A percentile compares a stretch with the other conserved stretches of the same genome.
These are phyloP conservation scores for Thinocorus orbignyianus DNA, from an alignment of 2,113 vertebrate genomes.

Conservation along the genomic window DNA sequence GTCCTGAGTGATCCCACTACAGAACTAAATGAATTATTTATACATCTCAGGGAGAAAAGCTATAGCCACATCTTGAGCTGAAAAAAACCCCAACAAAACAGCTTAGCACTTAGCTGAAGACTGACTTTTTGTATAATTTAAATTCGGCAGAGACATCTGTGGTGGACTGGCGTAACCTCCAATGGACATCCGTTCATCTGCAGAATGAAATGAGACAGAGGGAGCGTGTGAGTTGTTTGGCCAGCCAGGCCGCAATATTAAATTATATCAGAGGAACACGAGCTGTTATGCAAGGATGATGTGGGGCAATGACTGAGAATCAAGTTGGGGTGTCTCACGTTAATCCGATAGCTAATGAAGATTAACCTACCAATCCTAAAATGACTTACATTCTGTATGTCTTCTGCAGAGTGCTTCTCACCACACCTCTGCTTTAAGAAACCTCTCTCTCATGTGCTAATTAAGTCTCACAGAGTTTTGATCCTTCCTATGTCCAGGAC, in stretches of 20 bases:
- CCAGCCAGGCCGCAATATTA: not conserved
- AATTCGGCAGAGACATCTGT: not conserved
- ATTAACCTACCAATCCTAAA: not conserved
- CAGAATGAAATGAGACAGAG: not conserved
- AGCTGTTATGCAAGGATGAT: not conserved
- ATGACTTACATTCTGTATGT: rapidly evolving
- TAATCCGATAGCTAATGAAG: not conserved
- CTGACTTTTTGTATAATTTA: conserved; percentile 21
- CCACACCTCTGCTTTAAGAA: not conserved
- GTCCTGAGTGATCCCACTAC: not conserved
- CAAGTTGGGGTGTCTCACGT: not conserved
- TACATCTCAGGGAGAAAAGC: not conserved
- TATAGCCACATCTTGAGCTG: not conserved
- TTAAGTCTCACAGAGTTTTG: not conserved
- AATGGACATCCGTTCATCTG: not conserved
- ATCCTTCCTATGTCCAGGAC: not conserved
- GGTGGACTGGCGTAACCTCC: not conserved
- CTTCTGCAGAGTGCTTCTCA: not conserved
- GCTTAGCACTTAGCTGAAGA: not conserved
- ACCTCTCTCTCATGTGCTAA: not conserved
- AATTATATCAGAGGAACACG: not conserved
- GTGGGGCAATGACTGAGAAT: not conserved
- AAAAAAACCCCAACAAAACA: not conserved
- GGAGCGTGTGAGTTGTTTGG: not conserved
- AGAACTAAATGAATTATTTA: conserved; percentile 13